Conservation (phyloP, 2,113 vertebrate species). For the Mixornis gularis region DNA sequence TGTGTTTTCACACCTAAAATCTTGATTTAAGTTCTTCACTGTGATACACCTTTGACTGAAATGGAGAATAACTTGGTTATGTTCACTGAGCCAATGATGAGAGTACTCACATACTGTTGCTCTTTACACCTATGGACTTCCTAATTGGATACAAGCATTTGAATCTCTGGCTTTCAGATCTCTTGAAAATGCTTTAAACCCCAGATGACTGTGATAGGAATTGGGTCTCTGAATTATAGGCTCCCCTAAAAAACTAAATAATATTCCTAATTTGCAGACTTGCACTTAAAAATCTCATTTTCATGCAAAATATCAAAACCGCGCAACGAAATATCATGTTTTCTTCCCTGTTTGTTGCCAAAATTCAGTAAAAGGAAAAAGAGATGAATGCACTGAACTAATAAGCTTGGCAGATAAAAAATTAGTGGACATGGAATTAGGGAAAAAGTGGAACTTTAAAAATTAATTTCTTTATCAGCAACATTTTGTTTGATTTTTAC, state of each 20-base stretch:
- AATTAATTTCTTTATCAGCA: neutral
- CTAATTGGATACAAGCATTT: neutral
- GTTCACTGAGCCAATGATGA: neutral
- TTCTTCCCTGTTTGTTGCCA: neutral
- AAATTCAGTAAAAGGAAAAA: neutral
- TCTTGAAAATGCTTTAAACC: neutral
- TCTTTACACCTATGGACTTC: neutral
- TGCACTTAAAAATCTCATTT: neutral
- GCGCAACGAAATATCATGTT: fast-evolving
- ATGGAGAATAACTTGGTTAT: neutral
- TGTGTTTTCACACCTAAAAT: neutral
- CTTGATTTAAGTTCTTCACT: neutral
- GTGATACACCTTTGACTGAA: neutral
- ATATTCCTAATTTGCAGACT: neutral
- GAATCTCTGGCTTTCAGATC: neutral
- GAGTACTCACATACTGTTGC: neutral
- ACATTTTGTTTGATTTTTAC: neutral
- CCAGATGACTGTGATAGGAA: neutral
- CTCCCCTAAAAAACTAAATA: neutral
- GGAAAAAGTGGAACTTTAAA: neutral
- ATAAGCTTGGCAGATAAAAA: neutral
- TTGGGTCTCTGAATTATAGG: neutral
- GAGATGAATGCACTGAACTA: neutral
- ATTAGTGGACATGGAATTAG: neutral
- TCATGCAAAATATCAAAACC: neutral